Evolutionary conservation across 2,888 invertebrate genomes (phyloP), one percentile per base, ranked within the genome.

Genomic region (Sphinx pinastri): DNA sequence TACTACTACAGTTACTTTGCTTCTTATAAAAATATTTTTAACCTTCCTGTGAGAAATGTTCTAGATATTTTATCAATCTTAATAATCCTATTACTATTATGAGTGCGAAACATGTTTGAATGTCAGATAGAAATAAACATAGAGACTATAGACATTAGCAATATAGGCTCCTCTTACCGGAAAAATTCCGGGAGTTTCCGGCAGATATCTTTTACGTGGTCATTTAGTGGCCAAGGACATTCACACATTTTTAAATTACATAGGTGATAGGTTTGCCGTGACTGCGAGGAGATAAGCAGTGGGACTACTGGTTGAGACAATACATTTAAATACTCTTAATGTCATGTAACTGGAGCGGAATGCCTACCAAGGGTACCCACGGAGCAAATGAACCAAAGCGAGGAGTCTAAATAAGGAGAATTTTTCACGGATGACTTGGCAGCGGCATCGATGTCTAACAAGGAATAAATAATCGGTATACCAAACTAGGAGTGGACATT

Each of bases 311-410:
- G 4, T 1, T 47, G 47, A 63, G 63, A 19, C 12, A 60, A 63
- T 45, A 49, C 13, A 19, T 63, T 47, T 19, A 49, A 60, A 60
- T 60, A 60, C 45, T 4, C n/a, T 16, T n/a, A 11, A 47, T 60
- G 45, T 47, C 16, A 25, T 49, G 19, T 47, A 19, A 47, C 12
- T 19, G 63, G 19, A 49, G 49, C 19, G 63, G 63, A 16, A 63
- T 63, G 16, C 63, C 12, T 47, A 19, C 63, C 16, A 47, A 47
- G 47, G 63, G 63, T 49, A 63, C 63, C 63, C 47, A 49, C 63
- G 12, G 49, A 63, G 63, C 19, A 49, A 63, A 63, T 49, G 19
- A 63, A 47, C 63, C 49, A 49, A 19, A 25, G 49, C 63, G 7
- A 16, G 49, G 8, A 49, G 16, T 16, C 63, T 1, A 49, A 63